These are phyloP conservation scores for Shargacucullia verbasci DNA, from an alignment of 2,888 invertebrate species.

Conservation along the genomic window DNA sequence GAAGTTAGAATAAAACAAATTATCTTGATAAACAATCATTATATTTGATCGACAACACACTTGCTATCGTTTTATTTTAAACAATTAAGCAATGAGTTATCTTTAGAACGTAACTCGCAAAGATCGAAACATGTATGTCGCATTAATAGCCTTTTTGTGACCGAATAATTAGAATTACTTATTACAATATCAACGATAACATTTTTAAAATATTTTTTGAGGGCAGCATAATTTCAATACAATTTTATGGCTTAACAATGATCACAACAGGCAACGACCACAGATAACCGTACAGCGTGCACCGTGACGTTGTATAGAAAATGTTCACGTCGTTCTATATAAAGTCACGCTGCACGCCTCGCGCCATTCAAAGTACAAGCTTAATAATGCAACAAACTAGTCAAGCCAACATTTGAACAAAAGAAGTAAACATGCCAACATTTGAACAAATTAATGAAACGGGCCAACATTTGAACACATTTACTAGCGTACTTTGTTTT, in stretches of 20 bases:
- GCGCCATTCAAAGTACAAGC: conserved; percentile 18
- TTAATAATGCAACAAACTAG: conserved; percentile 11
- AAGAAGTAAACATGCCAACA: not conserved
- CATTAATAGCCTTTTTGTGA: conserved; percentile 38
- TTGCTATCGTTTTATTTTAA: conserved; percentile 28
- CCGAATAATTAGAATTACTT: conserved; percentile 29
- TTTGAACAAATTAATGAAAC: not conserved
- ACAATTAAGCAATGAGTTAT: conserved; percentile 27
- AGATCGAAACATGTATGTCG: not conserved
- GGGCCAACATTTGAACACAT: too few species aligned
- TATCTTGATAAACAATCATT: conserved; percentile 43
- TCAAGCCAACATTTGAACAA: conserved; percentile 1
- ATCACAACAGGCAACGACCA: not conserved
- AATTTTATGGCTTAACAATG: conserved; percentile 10
- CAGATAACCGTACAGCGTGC: too few species aligned
- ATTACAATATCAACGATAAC: conserved; percentile 21
- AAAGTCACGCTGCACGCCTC: too few species aligned
- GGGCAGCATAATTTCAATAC: conserved; percentile 38
- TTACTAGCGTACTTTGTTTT: too few species aligned
- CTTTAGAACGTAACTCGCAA: conserved; percentile 25
- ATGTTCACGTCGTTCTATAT: too few species aligned
- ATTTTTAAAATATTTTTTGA: conserved; percentile 26
- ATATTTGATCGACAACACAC: conserved; percentile 53
- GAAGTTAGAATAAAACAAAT: conserved; percentile 21
- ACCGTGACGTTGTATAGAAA: too few species aligned